Evolutionary conservation across 2,113 vertebrate genomes (phyloP).

Genomic region (Pseudorhombus dupliciocellatus): DNA sequence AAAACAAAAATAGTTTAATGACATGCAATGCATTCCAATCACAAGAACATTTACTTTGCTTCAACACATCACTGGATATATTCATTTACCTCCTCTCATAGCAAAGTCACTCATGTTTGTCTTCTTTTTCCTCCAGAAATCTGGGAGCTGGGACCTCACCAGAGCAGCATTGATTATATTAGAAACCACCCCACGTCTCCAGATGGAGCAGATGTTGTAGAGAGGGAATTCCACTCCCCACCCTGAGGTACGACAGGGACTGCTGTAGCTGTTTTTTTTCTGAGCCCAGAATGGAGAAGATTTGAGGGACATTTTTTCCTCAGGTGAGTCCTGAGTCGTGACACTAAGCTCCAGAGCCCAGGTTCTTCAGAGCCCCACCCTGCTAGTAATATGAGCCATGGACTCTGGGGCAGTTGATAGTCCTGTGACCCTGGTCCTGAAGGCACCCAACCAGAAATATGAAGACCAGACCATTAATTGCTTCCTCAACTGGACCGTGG

Average conservation of each 20-base stretch:
- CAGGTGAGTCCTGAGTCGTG: constrained; percentile 45
- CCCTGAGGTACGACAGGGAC: background rate
- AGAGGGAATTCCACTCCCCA: constrained; percentile 14
- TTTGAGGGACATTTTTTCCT: constrained; percentile 49
- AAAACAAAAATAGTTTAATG: too few species aligned
- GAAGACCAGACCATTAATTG: constrained; percentile 94
- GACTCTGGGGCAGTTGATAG: constrained; percentile 83
- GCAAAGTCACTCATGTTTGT: background rate
- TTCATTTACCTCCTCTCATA: background rate
- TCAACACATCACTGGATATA: background rate
- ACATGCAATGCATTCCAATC: too few species aligned
- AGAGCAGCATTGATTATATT: constrained; percentile 5
- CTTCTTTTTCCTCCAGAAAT: constrained; percentile 13
- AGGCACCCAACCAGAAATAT: constrained; percentile 96
- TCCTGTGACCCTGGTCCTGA: constrained; percentile 92
- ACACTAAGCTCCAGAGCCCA: constrained; percentile 22
- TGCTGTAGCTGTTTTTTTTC: constrained; percentile 27
- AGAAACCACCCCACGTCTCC: background rate
- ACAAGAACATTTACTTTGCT: too few species aligned
- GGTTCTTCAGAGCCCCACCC: constrained; percentile 39
- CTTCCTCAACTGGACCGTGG: constrained; percentile 95
- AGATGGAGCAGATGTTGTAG: constrained; percentile 45
- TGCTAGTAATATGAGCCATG: constrained; percentile 80
- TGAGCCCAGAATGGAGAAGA: constrained; percentile 39
- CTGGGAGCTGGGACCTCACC: background rate